A percentile compares a stretch with the other conserved stretches of the same genome.
phyloP scores from a whole-genome alignment of 2,888 invertebrate genomes.

The Oasisia sp. region DNA sequence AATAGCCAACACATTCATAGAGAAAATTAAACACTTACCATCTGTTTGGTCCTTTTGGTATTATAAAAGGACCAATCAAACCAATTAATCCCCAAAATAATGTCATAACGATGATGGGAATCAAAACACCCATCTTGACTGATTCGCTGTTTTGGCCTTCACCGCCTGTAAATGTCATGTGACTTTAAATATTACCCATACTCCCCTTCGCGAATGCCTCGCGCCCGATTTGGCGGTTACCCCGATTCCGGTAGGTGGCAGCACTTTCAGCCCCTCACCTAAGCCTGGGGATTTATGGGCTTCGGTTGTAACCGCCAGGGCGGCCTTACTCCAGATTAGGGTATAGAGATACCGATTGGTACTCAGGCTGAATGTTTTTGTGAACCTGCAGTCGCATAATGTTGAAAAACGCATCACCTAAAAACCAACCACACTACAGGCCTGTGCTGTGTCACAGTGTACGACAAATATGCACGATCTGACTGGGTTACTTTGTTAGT shows the following conservation, averaged over 20 bases:
- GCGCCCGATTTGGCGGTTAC: neutral
- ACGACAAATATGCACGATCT: too few species aligned
- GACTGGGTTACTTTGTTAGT: too few species aligned
- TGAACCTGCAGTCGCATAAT: too few species aligned
- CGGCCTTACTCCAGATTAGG: too few species aligned
- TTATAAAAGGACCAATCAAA: neutral
- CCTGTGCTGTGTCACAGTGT: too few species aligned
- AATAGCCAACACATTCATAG: neutral
- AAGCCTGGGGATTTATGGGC: too few species aligned
- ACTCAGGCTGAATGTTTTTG: too few species aligned
- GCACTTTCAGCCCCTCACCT: too few species aligned
- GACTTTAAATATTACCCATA: neutral
- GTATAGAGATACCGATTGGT: too few species aligned
- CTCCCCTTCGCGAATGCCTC: neutral
- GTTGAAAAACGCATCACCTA: too few species aligned
- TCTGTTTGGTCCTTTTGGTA: constrained; percentile 17
- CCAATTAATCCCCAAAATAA: constrained; percentile 12
- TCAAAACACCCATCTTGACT: neutral
- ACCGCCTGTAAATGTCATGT: neutral
- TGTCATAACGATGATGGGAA: neutral
- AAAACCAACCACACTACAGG: too few species aligned
- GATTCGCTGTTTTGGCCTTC: neutral
- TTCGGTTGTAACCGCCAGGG: too few species aligned
- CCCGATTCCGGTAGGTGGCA: neutral
- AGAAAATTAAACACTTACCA: neutral